Base-by-base conservation (phyloP, 2,797 vertebrate genomes). In the Nothura maculosa region DNA sequence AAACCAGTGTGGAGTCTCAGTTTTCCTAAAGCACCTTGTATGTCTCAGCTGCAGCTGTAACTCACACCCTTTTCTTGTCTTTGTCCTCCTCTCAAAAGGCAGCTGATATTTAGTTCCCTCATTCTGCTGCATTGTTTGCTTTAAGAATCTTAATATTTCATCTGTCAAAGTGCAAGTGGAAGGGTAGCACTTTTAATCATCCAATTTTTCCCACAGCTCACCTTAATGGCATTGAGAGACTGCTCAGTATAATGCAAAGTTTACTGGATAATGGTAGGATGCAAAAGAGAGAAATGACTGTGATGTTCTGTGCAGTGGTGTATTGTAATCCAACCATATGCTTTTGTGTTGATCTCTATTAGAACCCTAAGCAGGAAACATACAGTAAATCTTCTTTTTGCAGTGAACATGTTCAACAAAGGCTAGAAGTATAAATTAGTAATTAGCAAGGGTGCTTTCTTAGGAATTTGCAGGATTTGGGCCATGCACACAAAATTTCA, bases 271-370 rank as follows among this genome's bases (percentile, higher is more conserved):
- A 64, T 27, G 82, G 34, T 66, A 62, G 6, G 61, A 85, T 28
- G 42, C 66, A 87, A 86, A 91, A 6, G 45, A 95, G 57, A 42
- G 8, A 50, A 64, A 58, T 28, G 36, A 68, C 12, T 12, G 17
- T 57, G 15, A 61, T 85, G 19, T 81, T 76, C 62, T 78, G 20
- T 64, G 3, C 54, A 36, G 55, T 66, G 72, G 42, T 70, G 85
- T 77, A 81, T 60, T 68, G 72, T 67, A 89, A 91, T 66, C 57
- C 52, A 83, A 9, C 12, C 22, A n/a, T 61, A 40, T 13, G 45
- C 52, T 85, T 81, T 81, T 76, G 72, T 77, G 94, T 90, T 90
- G 42, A 55, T 70, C 86, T 90, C 84, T 83, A 73, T 83, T 78
- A 78, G 84, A 32, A 66, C 30, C 24, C n/a, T 75, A 50, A 73